These are phyloP conservation scores for Dendrocopos noguchii DNA, from an alignment of 2,113 vertebrate species.

Conservation along the genomic window DNA sequence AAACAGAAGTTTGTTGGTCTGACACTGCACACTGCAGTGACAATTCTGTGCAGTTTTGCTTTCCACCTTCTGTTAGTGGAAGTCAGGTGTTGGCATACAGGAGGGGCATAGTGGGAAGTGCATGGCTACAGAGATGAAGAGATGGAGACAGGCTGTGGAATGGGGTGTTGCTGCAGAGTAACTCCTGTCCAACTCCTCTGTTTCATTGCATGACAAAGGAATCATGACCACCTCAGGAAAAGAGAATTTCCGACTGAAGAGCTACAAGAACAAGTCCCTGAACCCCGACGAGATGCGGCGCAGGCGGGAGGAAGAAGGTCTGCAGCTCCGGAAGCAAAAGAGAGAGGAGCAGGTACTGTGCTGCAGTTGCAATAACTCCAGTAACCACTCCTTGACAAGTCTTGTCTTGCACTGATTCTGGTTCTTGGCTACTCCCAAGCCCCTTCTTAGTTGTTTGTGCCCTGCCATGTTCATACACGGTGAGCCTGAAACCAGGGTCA, in stretches of 20 bases:
- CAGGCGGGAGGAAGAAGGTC: slow-evolving; percentile 94
- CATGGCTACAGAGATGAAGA: background rate
- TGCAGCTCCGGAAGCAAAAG: slow-evolving; percentile 96
- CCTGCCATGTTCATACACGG: background rate
- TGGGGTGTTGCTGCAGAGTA: background rate
- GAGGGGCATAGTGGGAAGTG: background rate
- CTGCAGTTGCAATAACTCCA: background rate
- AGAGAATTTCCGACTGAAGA: slow-evolving; percentile 96
- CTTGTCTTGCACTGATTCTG: background rate
- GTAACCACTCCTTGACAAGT: background rate
- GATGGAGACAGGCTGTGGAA: background rate
- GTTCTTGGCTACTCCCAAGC: background rate
- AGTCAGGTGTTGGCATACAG: background rate
- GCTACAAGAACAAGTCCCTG: slow-evolving; percentile 99
- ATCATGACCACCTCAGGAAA: slow-evolving; percentile 94
- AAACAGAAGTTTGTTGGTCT: background rate
- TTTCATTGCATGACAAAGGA: slow-evolving; percentile 61
- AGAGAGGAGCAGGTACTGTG: slow-evolving; percentile 91
- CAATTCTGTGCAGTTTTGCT: background rate
- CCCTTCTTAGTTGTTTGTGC: background rate
- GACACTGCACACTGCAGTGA: background rate
- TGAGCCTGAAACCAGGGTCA: background rate
- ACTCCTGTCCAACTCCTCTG: background rate
- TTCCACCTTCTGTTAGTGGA: background rate
- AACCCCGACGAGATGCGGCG: slow-evolving; percentile 98